A percentile compares a stretch with the other conserved stretches of the same genome.
These are phyloP conservation scores for Myotis brandtii DNA, from an alignment of 2,113 vertebrate species.

Conservation along the genomic window DNA sequence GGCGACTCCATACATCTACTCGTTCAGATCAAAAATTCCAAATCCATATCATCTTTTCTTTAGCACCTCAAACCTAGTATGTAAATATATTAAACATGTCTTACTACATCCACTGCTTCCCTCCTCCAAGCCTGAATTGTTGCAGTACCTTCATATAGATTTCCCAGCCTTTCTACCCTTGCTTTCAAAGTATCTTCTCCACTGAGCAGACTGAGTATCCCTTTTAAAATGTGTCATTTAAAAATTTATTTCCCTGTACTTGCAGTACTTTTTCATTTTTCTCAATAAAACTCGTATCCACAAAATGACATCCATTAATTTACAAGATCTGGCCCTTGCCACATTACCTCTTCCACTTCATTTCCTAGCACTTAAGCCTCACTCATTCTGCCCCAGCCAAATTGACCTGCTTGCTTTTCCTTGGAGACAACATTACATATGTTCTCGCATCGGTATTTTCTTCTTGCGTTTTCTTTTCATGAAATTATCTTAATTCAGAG, in stretches of 20 bases:
- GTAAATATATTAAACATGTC: neutral
- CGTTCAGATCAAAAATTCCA: neutral
- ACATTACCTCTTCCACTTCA: neutral
- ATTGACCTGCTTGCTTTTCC: neutral
- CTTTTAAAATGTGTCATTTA: neutral
- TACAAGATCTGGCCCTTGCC: neutral
- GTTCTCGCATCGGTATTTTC: neutral
- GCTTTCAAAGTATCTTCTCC: neutral
- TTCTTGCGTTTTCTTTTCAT: neutral
- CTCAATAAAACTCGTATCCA: neutral
- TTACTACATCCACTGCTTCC: neutral
- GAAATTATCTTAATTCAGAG: neutral
- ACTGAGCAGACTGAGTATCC: neutral
- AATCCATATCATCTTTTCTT: neutral
- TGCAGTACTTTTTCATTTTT: neutral
- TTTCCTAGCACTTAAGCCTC: neutral
- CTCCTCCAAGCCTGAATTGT: neutral
- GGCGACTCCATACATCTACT: neutral
- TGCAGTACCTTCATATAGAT: neutral
- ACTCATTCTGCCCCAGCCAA: neutral
- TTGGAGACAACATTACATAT: neutral
- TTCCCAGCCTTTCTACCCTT: neutral
- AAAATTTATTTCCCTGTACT: neutral
- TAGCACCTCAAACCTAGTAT: neutral
- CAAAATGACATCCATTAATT: neutral